These are phyloP conservation scores for Uria aalge DNA, from an alignment of 2,113 vertebrate genomes.

Conservation along the genomic window DNA sequence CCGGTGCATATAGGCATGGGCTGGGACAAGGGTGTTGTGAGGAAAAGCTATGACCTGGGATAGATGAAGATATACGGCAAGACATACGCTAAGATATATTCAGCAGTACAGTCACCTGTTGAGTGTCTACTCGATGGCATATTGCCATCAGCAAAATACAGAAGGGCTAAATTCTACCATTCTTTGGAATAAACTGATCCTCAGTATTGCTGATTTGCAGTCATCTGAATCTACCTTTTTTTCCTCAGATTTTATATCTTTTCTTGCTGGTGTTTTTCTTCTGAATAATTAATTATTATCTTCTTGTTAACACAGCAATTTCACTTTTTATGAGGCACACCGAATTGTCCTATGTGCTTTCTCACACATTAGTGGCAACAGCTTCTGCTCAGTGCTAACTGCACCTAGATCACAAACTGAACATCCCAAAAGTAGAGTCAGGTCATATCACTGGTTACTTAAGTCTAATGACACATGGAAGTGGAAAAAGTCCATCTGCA, in stretches of 20 bases:
- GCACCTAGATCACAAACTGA: neutral
- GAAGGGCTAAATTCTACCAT: neutral
- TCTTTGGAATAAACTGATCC: neutral
- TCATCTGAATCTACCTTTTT: neutral
- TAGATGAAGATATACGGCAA: neutral
- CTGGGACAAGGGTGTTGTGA: neutral
- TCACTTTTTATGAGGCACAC: neutral
- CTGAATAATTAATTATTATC: neutral
- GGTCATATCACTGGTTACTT: neutral
- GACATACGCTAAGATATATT: neutral
- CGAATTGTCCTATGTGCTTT: accelerated
- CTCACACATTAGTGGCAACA: neutral
- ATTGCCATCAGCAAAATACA: neutral
- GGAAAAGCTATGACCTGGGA: neutral
- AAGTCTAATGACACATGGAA: neutral
- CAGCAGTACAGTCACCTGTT: neutral
- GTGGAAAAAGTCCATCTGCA: neutral
- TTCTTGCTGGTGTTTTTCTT: neutral
- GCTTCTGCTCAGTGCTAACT: neutral
- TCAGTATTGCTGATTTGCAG: neutral
- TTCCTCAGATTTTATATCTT: neutral
- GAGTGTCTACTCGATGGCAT: neutral
- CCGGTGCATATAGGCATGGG: neutral
- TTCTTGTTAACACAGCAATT: neutral
- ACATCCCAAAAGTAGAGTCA: neutral